Conservation (phyloP, 2,797 vertebrate species). For the Chromobotia macracanthus region DNA sequence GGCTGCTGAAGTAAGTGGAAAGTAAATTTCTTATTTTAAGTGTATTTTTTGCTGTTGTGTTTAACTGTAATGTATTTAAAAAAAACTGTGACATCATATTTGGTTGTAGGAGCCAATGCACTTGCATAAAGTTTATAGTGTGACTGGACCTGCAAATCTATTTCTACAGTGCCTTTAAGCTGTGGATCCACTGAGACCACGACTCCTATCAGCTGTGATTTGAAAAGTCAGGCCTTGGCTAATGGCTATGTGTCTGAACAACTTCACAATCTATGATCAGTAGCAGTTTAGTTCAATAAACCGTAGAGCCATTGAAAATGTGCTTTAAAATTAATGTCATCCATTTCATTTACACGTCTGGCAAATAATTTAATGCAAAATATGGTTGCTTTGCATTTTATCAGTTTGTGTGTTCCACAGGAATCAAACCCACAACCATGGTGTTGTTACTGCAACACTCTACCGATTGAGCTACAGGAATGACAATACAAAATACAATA, state of each 20-base stretch:
- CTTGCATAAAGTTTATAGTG: too few species aligned
- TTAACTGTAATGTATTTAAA: too few species aligned
- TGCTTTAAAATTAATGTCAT: background rate
- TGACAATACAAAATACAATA: background rate
- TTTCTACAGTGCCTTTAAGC: background rate
- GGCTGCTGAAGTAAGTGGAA: too few species aligned
- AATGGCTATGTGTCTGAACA: conserved; percentile 13
- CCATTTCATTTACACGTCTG: background rate
- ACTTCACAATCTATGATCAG: conserved; percentile 6
- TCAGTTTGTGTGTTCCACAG: too few species aligned
- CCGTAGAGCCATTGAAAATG: conserved; percentile 6
- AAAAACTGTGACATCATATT: too few species aligned
- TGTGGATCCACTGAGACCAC: background rate
- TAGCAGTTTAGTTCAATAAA: conserved; percentile 14
- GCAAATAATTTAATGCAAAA: background rate
- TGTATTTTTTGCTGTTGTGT: too few species aligned
- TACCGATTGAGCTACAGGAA: background rate
- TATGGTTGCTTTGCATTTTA: background rate
- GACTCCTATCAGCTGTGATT: background rate
- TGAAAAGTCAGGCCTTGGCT: background rate
- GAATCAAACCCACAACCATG: background rate
- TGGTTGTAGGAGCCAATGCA: too few species aligned
- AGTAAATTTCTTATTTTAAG: too few species aligned
- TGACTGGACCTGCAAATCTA: too few species aligned
- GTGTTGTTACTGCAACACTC: background rate